Conservation (phyloP, 2,113 vertebrate species). For the Euleptes europaea region DNA sequence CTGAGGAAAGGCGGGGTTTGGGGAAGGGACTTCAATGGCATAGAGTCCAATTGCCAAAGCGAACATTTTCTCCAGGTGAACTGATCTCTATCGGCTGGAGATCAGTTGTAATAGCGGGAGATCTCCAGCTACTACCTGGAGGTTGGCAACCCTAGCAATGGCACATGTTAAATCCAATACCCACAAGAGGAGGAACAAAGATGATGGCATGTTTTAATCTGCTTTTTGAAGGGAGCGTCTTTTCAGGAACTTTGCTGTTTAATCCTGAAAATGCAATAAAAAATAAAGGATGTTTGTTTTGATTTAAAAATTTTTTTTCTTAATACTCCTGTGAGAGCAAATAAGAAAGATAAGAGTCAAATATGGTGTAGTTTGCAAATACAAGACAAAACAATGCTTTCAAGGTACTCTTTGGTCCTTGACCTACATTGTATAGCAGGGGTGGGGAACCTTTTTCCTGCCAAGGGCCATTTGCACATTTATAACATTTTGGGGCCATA, state of each 20-base stretch:
- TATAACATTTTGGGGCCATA: too few relatives aligned
- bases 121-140: too few relatives aligned
- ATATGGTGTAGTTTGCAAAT: background rate
- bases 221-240: slow-evolving; percentile 13
- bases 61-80: too few relatives aligned
- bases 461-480: too few relatives aligned
- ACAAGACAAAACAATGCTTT: slow-evolving; percentile 10
- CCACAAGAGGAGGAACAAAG: background rate
- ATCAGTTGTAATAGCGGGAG: too few relatives aligned
- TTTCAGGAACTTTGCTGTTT: slow-evolving; percentile 20
- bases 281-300: slow-evolving; percentile 1
- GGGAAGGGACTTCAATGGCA: too few relatives aligned
- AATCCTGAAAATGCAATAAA: slow-evolving; percentile 36
- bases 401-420: background rate
- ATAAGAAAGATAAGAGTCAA: slow-evolving; percentile 43
- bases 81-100: too few relatives aligned
- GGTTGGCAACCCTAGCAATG: background rate
- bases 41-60: too few relatives aligned
- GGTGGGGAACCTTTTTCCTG: too few relatives aligned
- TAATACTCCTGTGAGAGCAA: slow-evolving; percentile 30
- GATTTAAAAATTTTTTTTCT: slow-evolving; percentile 44
- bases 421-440: too few relatives aligned
- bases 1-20: too few relatives aligned
- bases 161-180: slow-evolving; percentile 1
- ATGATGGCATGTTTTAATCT: slow-evolving; percentile 39